Evolutionary conservation across 2,797 vertebrate genomes (phyloP).

Genomic region (Petrocephalus sullivani): DNA sequence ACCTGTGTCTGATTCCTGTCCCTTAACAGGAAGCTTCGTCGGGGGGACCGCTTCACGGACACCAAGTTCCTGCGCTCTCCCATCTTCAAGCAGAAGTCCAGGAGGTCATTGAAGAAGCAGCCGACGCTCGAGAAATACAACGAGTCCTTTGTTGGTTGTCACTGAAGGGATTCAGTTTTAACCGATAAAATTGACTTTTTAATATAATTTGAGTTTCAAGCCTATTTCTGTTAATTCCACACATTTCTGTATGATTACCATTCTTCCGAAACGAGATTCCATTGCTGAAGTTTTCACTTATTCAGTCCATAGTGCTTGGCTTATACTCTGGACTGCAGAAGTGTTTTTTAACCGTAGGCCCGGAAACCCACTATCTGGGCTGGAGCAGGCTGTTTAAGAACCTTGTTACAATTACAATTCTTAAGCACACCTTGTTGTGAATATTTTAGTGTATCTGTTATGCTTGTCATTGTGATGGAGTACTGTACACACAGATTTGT

Average conservation of each 20-base stretch:
- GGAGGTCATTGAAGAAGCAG: slow-evolving; percentile 45
- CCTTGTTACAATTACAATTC: background rate
- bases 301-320: background rate
- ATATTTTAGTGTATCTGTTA: background rate
- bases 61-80: slow-evolving; percentile 80
- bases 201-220: background rate
- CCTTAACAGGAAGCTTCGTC: slow-evolving; percentile 79
- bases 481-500: background rate
- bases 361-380: background rate
- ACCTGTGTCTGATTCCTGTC: background rate
- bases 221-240: background rate
- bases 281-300: background rate
- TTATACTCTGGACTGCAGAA: background rate
- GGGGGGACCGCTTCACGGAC: slow-evolving; percentile 89
- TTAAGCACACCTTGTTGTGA: background rate
- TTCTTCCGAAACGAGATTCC: background rate
- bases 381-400: background rate
- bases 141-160: slow-evolving; percentile 70
- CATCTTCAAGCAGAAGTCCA: slow-evolving; percentile 74
- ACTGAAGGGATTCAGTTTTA: slow-evolving; percentile 27
- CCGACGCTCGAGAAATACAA: slow-evolving; percentile 59
- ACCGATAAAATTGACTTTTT: background rate
- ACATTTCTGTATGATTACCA: background rate
- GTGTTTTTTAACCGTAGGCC: background rate
- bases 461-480: background rate